Base-by-base conservation (phyloP, 2,797 vertebrate genomes). In the Pantherophis alleghaniensis region DNA sequence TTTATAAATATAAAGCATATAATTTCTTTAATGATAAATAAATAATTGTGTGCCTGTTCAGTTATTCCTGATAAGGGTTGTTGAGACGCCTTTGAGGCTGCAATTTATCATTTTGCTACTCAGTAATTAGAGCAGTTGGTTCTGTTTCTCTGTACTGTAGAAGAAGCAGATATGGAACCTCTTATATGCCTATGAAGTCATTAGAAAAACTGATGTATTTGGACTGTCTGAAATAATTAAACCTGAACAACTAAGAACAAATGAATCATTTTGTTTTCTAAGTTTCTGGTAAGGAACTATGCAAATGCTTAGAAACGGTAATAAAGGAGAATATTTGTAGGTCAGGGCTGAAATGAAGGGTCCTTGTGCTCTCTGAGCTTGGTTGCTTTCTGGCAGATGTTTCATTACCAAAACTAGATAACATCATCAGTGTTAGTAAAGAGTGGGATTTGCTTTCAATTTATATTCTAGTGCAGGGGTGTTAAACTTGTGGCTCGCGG, bases 131-230 rank as follows among this genome's bases (percentile, higher is more conserved):
- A 97, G 94, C 94, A 93, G 74, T 91, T 94, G 88, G 91, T 89
- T 92, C 88, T 95, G 93, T 89, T 92, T 96, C 86, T 96, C 1
- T 26, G 51, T 59, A 87, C 86, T 89, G 91, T 69, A 87, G 92
- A 93, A 74, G 90, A 93, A 74, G 91, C 95, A 96, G 96, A 96
- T 97, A 97, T 94, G 94, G 94, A 95, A 95, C 94, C 92, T 96
- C 92, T 94, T 96, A 95, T 90, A 37, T 95, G 95, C 95, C 96
- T 96, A 94, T 95, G 96, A 97, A 92, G 87, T 96, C 94, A 95
- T 95, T 94, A 95, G 94, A 56, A 97, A 96, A 92, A 91, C 94
- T 88, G 92, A 96, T 96, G 93, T 94, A 96, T 4, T 4, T 93
- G 95, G 91, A 47, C 96, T 94, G 95, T 94, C 94, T 96, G 93